These are phyloP conservation scores for Phalacrocorax brasilianus DNA, from an alignment of 2,113 vertebrate genomes.

Conservation along the genomic window DNA sequence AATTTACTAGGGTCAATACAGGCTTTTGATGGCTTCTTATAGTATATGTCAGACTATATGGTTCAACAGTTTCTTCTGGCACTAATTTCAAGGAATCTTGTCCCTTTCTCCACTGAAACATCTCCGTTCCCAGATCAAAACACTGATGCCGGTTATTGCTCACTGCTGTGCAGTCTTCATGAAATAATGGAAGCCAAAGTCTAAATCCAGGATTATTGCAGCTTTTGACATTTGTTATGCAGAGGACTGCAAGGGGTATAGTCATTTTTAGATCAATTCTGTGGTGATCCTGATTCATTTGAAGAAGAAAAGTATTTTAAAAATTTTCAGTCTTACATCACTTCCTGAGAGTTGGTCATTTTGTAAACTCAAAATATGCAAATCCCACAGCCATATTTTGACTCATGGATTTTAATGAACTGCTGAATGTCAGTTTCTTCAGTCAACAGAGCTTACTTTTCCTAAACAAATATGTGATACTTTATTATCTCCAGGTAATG, in stretches of 20 bases:
- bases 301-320: not conserved
- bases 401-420: not conserved
- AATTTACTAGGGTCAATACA: not conserved
- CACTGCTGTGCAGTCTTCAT: not conserved
- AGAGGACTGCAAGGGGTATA: not conserved
- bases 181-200: not conserved
- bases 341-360: not conserved
- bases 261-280: not conserved
- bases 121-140: not conserved
- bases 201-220: not conserved
- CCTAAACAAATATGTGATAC: slow-evolving; percentile 36
- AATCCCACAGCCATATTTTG: not conserved
- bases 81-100: not conserved
- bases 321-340: not conserved
- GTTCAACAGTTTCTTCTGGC: not conserved
- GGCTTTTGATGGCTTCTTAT: not conserved
- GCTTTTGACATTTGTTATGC: not conserved
- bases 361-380: not conserved
- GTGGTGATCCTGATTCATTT: not conserved
- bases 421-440: slow-evolving; percentile 5
- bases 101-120: not conserved
- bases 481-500: slow-evolving; percentile 40
- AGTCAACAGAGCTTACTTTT: slow-evolving; percentile 30
- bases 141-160: not conserved
- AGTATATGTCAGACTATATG: not conserved